A percentile compares a stretch with the other conserved stretches of the same genome.
phyloP scores from a whole-genome alignment of 2,113 vertebrate genomes.

The Thamnaconus septentrionalis region DNA sequence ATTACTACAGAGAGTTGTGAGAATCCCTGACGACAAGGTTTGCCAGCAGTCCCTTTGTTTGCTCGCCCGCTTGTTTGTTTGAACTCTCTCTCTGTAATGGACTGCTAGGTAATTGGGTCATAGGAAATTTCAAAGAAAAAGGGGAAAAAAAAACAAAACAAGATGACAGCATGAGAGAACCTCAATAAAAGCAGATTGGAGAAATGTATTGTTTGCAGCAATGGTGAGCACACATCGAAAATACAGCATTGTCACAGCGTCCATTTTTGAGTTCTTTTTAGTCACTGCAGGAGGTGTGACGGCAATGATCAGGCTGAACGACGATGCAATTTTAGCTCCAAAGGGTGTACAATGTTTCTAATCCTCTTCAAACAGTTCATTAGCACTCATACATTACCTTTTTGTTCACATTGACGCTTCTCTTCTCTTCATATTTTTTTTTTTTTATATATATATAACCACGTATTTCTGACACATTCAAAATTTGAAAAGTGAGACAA shows the following conservation, averaged over 20 bases:
- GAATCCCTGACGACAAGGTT: constrained; percentile 36
- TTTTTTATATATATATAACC: background rate
- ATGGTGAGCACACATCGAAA: no score
- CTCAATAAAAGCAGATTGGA: no score
- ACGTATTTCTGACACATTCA: constrained; percentile 45
- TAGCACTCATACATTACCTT: constrained; percentile 31
- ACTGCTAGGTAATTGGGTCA: constrained; percentile 41
- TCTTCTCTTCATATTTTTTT: constrained; percentile 30
- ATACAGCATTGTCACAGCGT: no score
- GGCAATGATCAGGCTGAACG: constrained; percentile 51
- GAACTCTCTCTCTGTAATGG: constrained; percentile 36
- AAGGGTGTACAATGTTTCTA: constrained; percentile 32
- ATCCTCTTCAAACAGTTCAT: constrained; percentile 42
- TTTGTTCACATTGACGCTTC: constrained; percentile 40
- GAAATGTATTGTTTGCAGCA: no score
- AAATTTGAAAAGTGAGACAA: constrained; percentile 49
- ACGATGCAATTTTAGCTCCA: constrained; percentile 42
- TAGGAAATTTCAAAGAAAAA: background rate
- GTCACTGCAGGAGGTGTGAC: constrained; percentile 24
- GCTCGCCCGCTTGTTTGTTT: constrained; percentile 47
- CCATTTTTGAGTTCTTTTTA: no score
- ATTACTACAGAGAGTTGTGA: constrained; percentile 51
- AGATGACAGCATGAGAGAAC: no score
- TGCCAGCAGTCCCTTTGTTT: constrained; percentile 57
- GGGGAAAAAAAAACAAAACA: background rate